A percentile compares a stretch with the other conserved stretches of the same genome.
These are phyloP conservation scores for Lordiphosa andalusiaca DNA, from an alignment of 2,888 invertebrate species.

Conservation along the genomic window DNA sequence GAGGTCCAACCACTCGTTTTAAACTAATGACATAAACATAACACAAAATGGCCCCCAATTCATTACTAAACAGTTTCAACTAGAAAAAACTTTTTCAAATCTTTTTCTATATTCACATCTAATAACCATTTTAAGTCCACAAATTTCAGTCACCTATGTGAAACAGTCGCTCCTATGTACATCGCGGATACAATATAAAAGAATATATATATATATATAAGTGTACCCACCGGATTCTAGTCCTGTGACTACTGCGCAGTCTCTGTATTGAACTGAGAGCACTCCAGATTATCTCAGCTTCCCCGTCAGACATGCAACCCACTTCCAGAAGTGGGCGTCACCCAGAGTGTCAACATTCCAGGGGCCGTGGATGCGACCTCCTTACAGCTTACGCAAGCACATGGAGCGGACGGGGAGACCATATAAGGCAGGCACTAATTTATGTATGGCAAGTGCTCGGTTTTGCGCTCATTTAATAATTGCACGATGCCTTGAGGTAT, in stretches of 20 bases:
- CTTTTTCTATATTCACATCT: slow-evolving; percentile 38
- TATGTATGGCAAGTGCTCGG: slow-evolving; percentile 68
- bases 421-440: slow-evolving; percentile 49
- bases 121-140: slow-evolving; percentile 29
- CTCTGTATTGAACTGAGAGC: slow-evolving; percentile 30
- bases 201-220: too few relatives aligned
- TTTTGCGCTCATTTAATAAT: slow-evolving; percentile 81
- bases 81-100: slow-evolving; percentile 12
- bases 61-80: slow-evolving; percentile 47
- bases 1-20: background rate
- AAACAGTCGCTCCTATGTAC: background rate
- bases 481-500: slow-evolving; percentile 80
- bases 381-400: slow-evolving; percentile 23
- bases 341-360: slow-evolving; percentile 42
- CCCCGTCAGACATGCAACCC: slow-evolving; percentile 19
- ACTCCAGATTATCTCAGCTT: slow-evolving; percentile 47
- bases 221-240: background rate
- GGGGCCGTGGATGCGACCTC: slow-evolving; percentile 17
- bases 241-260: slow-evolving; percentile 49
- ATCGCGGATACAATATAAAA: background rate
- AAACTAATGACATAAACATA: slow-evolving; percentile 3
- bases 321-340: slow-evolving; percentile 47
- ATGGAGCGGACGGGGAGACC: slow-evolving; percentile 26
- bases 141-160: slow-evolving; percentile 19
- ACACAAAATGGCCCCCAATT: slow-evolving; percentile 15